Conservation (phyloP, 2,797 vertebrate genomes). For the Pseudocheirus occidentalis region DNA sequence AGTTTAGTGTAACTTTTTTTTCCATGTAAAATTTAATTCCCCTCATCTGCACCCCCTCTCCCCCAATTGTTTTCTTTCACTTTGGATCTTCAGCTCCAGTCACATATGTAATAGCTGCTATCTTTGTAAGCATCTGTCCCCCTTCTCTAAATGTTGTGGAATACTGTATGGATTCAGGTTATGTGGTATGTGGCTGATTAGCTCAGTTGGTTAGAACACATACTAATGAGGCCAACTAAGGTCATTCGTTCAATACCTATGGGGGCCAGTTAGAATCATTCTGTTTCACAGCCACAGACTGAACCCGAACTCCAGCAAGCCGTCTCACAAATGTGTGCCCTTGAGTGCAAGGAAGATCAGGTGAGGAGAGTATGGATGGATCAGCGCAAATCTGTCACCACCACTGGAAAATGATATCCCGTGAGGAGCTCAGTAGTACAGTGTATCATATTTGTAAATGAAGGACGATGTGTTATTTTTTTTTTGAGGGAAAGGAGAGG, state of each 20-base stretch:
- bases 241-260: neutral
- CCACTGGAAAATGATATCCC: neutral
- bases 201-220: conserved; percentile 5
- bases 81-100: neutral
- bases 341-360: conserved; percentile 34
- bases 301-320: conserved; percentile 9
- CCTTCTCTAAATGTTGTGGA: neutral
- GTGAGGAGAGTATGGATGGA: conserved; percentile 14
- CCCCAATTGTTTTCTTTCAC: neutral
- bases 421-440: neutral
- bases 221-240: conserved; percentile 1
- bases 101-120: neutral
- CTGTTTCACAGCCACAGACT: conserved; percentile 4
- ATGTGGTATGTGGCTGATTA: conserved; percentile 6
- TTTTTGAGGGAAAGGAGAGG: conserved; percentile 20
- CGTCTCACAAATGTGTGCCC: conserved; percentile 13
- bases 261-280: conserved; percentile 8
- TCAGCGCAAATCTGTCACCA: conserved; percentile 9
- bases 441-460: conserved; percentile 22
- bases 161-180: neutral
- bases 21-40: neutral
- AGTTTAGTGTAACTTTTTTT: neutral
- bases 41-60: neutral
- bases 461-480: neutral
- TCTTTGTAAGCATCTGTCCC: neutral